Base-by-base conservation (phyloP, 2,797 vertebrate genomes). In the Ataeniobius toweri region DNA sequence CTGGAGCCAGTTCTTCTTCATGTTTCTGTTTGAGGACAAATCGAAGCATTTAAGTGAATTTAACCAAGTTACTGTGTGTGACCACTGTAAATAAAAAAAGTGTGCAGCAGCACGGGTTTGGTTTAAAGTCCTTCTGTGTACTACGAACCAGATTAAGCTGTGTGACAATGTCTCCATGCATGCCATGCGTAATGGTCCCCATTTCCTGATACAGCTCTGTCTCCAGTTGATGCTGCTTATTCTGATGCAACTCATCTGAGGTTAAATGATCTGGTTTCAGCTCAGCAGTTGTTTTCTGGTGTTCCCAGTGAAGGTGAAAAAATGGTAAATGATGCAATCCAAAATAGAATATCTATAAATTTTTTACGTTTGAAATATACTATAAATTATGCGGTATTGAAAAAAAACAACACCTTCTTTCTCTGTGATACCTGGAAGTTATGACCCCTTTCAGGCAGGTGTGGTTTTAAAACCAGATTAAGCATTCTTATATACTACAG, bases 201-300 rank as follows among this genome's bases (percentile, higher is more conserved):
- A 95, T 91, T 55, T 95, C 91, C 48, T 94, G 93, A 2, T 80
- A 87, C 81, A 98, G 76, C 6, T 89, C 84, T 0, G 74, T 84
- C 89, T 99, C 96, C 86, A 97, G 85, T 0, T 85, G 74, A 31
- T 88, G 81, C 65, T 98, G 96, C 46, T 97, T 94, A 71, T 94
- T 94, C 88, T 97, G 95, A 3, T 95, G 84, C 76, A 88, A 82
- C 74, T 94, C 96, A 89, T 91, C 85, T 24, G 93, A 88, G 9
- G 95, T 86, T 0, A 94, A 81, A 46, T 89, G 89, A 46, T 96
- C 95, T 0, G 91, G 92, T 87, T 96, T 96, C 88, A 97, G 82
- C 88, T 98, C 97, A 0, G 94, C 94, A 7, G 97, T 86, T 48
- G 91, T 97, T 85, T 97, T 98, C 94, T 98, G 97, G 71, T 99